Evolutionary conservation across 2,113 vertebrate genomes (phyloP).

Genomic region (Peromyscus maniculatus): DNA sequence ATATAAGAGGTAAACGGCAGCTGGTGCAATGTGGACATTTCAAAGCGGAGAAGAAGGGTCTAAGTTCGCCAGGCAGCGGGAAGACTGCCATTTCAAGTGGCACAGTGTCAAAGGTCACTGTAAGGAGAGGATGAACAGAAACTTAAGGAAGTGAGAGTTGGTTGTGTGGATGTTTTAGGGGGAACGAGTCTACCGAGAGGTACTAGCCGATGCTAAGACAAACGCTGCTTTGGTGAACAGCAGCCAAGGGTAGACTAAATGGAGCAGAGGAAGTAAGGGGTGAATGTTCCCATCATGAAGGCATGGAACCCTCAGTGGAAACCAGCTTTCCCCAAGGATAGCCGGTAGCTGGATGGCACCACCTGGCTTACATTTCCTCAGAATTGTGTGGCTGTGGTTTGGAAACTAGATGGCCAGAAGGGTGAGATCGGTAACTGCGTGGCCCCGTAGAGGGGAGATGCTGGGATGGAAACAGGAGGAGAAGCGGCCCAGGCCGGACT

Average conservation of each 20-base stretch:
- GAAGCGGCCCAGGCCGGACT: background rate
- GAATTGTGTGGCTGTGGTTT: background rate
- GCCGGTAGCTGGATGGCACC: background rate
- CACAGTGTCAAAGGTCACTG: background rate
- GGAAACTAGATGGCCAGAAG: background rate
- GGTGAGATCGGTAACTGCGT: background rate
- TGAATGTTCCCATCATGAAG: background rate
- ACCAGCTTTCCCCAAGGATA: background rate
- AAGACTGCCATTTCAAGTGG: background rate
- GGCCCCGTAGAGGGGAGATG: background rate
- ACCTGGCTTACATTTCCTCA: background rate
- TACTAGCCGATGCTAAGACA: background rate
- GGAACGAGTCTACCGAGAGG: background rate
- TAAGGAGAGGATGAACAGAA: background rate
- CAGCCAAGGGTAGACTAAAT: background rate
- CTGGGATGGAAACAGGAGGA: background rate
- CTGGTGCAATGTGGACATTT: background rate
- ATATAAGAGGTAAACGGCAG: background rate
- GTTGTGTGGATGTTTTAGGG: background rate
- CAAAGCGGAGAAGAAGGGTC: background rate
- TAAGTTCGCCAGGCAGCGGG: accelerated
- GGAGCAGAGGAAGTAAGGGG: background rate
- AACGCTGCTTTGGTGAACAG: background rate
- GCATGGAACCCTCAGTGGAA: background rate
- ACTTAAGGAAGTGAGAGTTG: background rate